A percentile compares a stretch with the other conserved stretches of the same genome.
Conservation (phyloP, 2,797 vertebrate species). For the Pelobates cultripes region DNA sequence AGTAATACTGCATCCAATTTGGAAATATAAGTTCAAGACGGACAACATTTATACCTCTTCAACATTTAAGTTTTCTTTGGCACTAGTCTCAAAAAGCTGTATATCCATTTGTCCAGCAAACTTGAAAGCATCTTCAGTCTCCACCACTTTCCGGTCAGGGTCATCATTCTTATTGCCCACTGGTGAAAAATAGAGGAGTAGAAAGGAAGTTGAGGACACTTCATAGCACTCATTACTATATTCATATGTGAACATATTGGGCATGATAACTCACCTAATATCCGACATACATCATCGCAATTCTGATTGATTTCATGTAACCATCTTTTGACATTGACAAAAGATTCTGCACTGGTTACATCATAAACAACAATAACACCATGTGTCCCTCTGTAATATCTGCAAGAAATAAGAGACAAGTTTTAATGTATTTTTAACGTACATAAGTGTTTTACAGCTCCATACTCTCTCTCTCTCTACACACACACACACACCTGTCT, state of each 20-base stretch:
- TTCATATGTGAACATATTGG: neutral
- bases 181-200: slow-evolving; percentile 56
- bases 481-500: no score
- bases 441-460: no score
- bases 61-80: slow-evolving; percentile 97
- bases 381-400: slow-evolving; percentile 97
- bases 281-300: slow-evolving; percentile 96
- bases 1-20: no score
- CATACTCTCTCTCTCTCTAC: no score
- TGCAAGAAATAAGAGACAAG: slow-evolving; percentile 58
- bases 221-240: neutral
- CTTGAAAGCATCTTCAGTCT: slow-evolving; percentile 96
- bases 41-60: slow-evolving; percentile 84
- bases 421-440: no score
- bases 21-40: neutral
- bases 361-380: slow-evolving; percentile 98
- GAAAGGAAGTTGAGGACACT: neutral
- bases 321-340: slow-evolving; percentile 99
- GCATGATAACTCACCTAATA: slow-evolving; percentile 83
- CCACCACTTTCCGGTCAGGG: slow-evolving; percentile 95
- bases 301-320: slow-evolving; percentile 99
- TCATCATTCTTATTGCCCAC: slow-evolving; percentile 99
- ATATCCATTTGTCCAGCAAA: slow-evolving; percentile 99
- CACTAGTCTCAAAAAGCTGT: slow-evolving; percentile 96
- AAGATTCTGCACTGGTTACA: slow-evolving; percentile 96